Evolutionary conservation across 1,140 invertebrate species (phyloP).

Genomic region (Lamellibrachia luymesi): DNA sequence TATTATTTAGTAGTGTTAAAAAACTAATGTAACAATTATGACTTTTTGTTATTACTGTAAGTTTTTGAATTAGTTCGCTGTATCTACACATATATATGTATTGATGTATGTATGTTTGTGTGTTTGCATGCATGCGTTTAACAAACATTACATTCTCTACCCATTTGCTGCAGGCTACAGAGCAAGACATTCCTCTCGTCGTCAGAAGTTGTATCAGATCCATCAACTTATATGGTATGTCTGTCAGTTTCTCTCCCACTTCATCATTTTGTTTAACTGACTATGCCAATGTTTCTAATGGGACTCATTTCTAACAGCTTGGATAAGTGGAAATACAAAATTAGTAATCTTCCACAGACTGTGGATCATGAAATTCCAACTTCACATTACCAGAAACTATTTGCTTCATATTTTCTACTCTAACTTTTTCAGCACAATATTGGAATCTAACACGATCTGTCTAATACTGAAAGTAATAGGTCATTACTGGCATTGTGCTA

Average conservation of each 20-base stretch:
- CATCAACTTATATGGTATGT: conserved; percentile 81
- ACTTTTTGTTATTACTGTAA: too few species aligned
- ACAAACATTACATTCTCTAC: conserved; percentile 17
- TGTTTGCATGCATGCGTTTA: background rate
- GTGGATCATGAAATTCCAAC: background rate
- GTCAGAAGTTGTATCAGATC: conserved; percentile 89
- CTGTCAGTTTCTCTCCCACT: conserved; percentile 57
- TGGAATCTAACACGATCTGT: background rate
- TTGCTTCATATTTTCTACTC: background rate
- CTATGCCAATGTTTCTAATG: too few species aligned
- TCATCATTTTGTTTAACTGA: background rate
- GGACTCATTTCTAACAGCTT: too few species aligned
- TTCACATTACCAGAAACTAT: background rate
- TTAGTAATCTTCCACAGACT: background rate
- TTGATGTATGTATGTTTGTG: background rate
- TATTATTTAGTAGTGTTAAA: too few species aligned
- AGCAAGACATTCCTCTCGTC: conserved; percentile 84
- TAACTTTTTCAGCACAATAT: background rate
- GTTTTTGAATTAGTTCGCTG: too few species aligned
- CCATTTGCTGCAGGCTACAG: conserved; percentile 64
- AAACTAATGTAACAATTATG: too few species aligned
- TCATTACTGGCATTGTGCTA: background rate
- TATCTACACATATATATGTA: too few species aligned
- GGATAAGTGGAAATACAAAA: background rate
- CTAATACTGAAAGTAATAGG: background rate